These are phyloP conservation scores for Adelognathus sp. DNA, from an alignment of 2,888 invertebrate genomes.

Conservation along the genomic window DNA sequence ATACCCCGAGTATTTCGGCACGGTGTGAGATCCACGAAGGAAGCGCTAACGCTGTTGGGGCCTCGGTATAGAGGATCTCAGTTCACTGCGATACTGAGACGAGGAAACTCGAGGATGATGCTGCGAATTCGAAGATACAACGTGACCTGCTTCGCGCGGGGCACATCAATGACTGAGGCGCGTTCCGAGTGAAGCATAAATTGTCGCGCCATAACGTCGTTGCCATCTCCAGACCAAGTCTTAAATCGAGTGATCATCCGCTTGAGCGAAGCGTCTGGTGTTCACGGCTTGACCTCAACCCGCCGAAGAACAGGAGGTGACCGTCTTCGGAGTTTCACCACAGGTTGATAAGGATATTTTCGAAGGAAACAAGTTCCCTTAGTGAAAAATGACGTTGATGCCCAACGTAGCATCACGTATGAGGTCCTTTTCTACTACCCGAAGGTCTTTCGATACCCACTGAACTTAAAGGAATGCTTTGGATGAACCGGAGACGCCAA, in stretches of 20 bases:
- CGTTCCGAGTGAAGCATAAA: slow-evolving; percentile 1
- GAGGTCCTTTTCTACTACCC: too few relatives aligned
- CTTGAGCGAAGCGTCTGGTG: not conserved
- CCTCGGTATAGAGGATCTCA: not conserved
- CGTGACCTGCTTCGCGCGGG: not conserved
- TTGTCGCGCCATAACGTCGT: not conserved
- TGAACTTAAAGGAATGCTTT: too few relatives aligned
- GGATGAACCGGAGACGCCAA: too few relatives aligned
- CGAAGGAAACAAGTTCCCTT: too few relatives aligned
- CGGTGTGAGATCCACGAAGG: slow-evolving; percentile 7
- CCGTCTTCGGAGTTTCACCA: too few relatives aligned
- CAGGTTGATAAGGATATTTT: too few relatives aligned
- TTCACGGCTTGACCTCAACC: too few relatives aligned
- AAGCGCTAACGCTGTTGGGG: slow-evolving; percentile 8
- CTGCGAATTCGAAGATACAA: not conserved
- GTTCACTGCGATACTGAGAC: not conserved
- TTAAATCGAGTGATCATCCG: not conserved
- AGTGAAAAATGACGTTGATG: too few relatives aligned
- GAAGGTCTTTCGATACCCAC: too few relatives aligned
- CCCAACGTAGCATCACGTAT: too few relatives aligned
- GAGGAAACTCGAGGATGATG: not conserved
- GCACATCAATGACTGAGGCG: not conserved
- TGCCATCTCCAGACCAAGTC: not conserved
- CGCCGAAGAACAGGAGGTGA: too few relatives aligned
- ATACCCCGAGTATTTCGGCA: slow-evolving; percentile 30